These are phyloP conservation scores for Manacus vitellinus DNA, from an alignment of 2,113 vertebrate genomes.

Conservation along the genomic window DNA sequence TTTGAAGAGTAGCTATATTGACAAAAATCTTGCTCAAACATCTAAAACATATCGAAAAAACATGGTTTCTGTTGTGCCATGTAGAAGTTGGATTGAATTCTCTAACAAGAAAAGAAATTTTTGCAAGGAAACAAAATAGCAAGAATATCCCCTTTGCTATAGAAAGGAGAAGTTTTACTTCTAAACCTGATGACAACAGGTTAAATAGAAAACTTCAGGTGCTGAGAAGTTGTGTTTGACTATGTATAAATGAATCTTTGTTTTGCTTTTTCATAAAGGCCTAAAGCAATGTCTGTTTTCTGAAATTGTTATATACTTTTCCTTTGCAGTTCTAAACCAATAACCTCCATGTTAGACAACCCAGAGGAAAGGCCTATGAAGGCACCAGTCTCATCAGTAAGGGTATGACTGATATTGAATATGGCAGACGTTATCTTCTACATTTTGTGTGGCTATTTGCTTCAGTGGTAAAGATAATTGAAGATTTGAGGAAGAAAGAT, in stretches of 20 bases:
- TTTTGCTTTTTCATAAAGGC: not conserved
- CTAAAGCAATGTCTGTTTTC: not conserved
- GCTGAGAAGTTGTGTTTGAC: not conserved
- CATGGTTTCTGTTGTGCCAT: not conserved
- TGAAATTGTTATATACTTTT: not conserved
- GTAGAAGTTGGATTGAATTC: not conserved
- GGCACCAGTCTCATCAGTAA: slow-evolving; percentile 43
- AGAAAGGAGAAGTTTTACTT: not conserved
- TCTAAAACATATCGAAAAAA: not conserved
- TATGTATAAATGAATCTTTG: not conserved
- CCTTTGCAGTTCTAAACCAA: slow-evolving; percentile 51
- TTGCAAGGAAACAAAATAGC: not conserved
- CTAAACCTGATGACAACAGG: not conserved
- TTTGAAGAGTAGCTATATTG: not conserved
- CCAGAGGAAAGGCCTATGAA: slow-evolving; percentile 39
- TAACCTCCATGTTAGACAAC: slow-evolving; percentile 36
- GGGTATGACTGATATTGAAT: slow-evolving; percentile 59
- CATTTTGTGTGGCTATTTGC: not conserved
- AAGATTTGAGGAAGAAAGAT: not conserved
- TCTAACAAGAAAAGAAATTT: not conserved
- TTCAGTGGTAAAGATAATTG: not conserved
- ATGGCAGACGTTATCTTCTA: not conserved
- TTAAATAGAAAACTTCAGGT: not conserved
- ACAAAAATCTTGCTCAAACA: not conserved
- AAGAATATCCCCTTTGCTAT: not conserved